Base-by-base conservation (phyloP, 1,140 invertebrate genomes). In the Himalopsyche phryganea region DNA sequence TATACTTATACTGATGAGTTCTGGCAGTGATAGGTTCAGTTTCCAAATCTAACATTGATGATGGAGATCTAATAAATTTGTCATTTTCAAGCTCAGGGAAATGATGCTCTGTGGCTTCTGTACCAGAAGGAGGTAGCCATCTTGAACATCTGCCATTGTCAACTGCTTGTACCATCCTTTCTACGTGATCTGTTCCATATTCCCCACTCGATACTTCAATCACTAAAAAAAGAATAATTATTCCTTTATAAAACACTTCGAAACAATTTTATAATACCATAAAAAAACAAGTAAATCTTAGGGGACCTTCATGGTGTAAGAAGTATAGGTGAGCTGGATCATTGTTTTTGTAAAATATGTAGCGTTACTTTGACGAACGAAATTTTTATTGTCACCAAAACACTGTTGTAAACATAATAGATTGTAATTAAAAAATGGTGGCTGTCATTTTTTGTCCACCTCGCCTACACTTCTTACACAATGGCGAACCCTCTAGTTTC, bases 201-300 rank as follows among this genome's bases (percentile, higher is more conserved):
- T 91, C 88, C 0, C 84, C 83, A 54, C 83, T 84, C 0, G 87
- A 85, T 7, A 89, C 84, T 76, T 92, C 89, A 52, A 91, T 86
- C 36, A 90, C 88, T 89, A 65, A 14, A 79, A 80, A 54, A 55
- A 61, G 59, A 61, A 69, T 59, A 51, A 58, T 10, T 54, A 15
- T 15, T 19, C 38, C 51, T 35, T 54, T 44, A 10, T 2, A 44
- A 44, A 7, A 44, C 14, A 36, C 3, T 17, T 14, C 14, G 4
- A 40, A 13, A 33, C 18, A 1, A 60, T 4, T 56, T n/a, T n/a
- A n/a, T n/a, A n/a, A n/a, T n/a, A n/a, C n/a, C n/a, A n/a, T n/a
- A n/a, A n/a, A n/a, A n/a, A n/a, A n/a, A n/a, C n/a, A n/a, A n/a
- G n/a, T n/a, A n/a, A n/a, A n/a, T n/a, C n/a, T n/a, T n/a, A n/a